phyloP scores from a whole-genome alignment of 2,888 invertebrate species.

The Cephus rjabovi region DNA sequence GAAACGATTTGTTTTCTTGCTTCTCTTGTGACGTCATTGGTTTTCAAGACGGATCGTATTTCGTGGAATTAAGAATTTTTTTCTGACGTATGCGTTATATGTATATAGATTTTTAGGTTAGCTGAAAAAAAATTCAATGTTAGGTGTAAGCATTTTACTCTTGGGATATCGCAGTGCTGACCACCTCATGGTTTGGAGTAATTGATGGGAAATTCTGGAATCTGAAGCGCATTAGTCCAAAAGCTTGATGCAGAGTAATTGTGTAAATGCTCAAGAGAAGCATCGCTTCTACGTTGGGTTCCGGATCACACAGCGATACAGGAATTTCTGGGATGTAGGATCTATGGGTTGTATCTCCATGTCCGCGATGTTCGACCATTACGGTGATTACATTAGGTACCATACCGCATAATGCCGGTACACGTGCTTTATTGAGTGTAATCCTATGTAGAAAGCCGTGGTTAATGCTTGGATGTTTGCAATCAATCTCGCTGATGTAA shows the following conservation, averaged over 20 bases:
- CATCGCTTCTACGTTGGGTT: slow-evolving; percentile 9
- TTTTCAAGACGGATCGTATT: neutral
- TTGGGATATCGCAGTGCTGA: neutral
- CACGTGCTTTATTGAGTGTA: slow-evolving; percentile 11
- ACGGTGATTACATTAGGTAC: slow-evolving; percentile 51
- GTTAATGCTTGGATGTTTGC: neutral
- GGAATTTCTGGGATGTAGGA: slow-evolving; percentile 42
- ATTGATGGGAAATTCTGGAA: neutral
- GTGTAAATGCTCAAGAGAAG: neutral
- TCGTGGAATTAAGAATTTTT: neutral
- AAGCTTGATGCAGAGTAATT: neutral
- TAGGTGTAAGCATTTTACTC: too few species aligned
- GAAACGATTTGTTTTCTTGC: neutral
- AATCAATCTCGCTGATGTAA: neutral
- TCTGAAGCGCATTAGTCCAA: neutral
- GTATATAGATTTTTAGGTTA: neutral
- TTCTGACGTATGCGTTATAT: neutral
- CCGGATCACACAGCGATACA: slow-evolving; percentile 42
- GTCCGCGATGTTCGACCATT: slow-evolving; percentile 33
- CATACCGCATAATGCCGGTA: slow-evolving; percentile 30
- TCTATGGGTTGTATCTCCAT: neutral
- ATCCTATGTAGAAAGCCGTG: slow-evolving; percentile 3
- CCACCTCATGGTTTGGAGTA: neutral
- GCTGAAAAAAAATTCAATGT: too few species aligned
- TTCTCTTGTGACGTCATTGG: neutral